Evolutionary conservation across 2,888 invertebrate genomes (phyloP).

Genomic region (Macrosiphum euphorbiae): DNA sequence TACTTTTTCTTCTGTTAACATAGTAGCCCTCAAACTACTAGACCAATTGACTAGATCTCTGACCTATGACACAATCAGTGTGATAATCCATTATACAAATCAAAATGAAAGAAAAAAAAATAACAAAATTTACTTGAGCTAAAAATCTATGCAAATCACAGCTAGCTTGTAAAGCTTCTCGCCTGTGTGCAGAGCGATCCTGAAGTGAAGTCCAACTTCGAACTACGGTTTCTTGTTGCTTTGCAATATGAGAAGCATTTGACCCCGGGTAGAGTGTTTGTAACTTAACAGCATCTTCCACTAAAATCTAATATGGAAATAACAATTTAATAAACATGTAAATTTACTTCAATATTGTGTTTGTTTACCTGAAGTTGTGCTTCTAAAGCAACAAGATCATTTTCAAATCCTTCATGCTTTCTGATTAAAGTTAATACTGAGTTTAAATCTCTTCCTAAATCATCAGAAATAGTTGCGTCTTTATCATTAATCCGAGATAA

Average conservation of each 20-base stretch:
- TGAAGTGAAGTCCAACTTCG: constrained; percentile 90
- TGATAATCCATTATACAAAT: background rate
- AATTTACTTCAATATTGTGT: background rate
- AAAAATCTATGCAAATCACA: constrained; percentile 91
- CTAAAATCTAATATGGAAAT: constrained; percentile 76
- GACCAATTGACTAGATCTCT: constrained; percentile 94
- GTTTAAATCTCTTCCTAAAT: constrained; percentile 85
- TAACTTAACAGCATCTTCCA: constrained; percentile 92
- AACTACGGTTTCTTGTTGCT: constrained; percentile 87
- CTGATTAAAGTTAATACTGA: constrained; percentile 86
- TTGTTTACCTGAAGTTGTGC: constrained; percentile 82
- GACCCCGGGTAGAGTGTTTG: constrained; percentile 91
- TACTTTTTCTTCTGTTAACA: constrained; percentile 85
- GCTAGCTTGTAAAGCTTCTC: constrained; percentile 86
- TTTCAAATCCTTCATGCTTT: constrained; percentile 93
- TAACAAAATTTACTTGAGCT: constrained; percentile 75
- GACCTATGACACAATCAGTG: constrained; percentile 72
- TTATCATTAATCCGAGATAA: constrained; percentile 91
- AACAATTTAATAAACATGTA: background rate
- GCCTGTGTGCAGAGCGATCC: constrained; percentile 83
- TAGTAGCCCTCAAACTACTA: constrained; percentile 80
- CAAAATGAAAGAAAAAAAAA: constrained; percentile 67
- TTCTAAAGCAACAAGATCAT: constrained; percentile 91
- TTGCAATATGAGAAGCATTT: constrained; percentile 89
- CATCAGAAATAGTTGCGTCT: constrained; percentile 85